Conservation (phyloP, 2,888 invertebrate genomes). For the Diaprepes abbreviatus region DNA sequence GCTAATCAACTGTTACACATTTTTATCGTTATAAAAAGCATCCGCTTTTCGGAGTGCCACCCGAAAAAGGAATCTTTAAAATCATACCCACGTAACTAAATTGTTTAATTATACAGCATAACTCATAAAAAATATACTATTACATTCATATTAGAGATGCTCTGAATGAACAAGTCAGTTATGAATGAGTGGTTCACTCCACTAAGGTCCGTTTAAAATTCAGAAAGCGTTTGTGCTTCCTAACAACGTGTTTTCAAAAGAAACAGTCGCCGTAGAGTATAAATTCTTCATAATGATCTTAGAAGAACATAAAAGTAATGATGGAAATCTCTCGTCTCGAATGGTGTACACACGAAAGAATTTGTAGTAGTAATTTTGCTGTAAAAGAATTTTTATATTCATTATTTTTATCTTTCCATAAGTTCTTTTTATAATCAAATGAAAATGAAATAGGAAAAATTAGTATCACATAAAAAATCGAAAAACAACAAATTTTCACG, state of each 20-base stretch:
- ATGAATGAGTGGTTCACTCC: conserved; percentile 31
- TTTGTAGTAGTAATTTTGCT: too few species aligned
- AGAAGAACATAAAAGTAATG: not conserved
- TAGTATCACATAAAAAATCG: too few species aligned
- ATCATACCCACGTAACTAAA: conserved; percentile 33
- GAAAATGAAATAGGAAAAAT: too few species aligned
- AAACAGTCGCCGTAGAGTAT: conserved; percentile 55
- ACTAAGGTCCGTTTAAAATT: conserved; percentile 32
- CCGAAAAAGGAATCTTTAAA: not conserved
- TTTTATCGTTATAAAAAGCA: conserved; percentile 7
- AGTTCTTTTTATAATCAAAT: too few species aligned
- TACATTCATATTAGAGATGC: conserved; percentile 38
- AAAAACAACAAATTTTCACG: too few species aligned
- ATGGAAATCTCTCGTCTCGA: conserved; percentile 9
- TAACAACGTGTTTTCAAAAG: conserved; percentile 59
- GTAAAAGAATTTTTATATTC: too few species aligned
- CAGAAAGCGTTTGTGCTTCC: conserved; percentile 41
- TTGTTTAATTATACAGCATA: conserved; percentile 38
- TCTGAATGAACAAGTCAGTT: conserved; percentile 34
- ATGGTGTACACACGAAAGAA: not conserved
- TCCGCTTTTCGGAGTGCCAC: conserved; percentile 1
- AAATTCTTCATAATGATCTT: conserved; percentile 55
- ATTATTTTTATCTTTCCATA: too few species aligned
- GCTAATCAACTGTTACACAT: not conserved
- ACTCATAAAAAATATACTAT: conserved; percentile 45